Evolutionary conservation across 1,140 invertebrate genomes (phyloP), one percentile per base, ranked within the genome.

Genomic region (Macrotrachela quadricornifera): DNA sequence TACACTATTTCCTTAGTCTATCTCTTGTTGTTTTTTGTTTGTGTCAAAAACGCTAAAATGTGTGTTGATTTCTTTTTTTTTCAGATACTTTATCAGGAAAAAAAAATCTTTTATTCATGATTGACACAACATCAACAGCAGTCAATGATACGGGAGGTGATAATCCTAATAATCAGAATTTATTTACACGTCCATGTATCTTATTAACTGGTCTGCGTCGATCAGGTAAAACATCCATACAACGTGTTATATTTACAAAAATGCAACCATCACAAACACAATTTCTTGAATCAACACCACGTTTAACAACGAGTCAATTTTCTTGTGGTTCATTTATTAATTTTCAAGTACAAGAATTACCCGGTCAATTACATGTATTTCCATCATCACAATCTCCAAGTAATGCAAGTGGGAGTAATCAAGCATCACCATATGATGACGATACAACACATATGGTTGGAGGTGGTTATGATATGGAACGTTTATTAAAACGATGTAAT

Each of bases 181-280:
- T 8, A 30, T 4, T 30, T 4, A 30, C 2, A 42, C 41, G 41
- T 4, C 53, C 53, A 18, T 13, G 46, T 6, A 49, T 54, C 1
- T 17, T 54, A 4, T 46, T 54, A 16, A 54, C 48, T 46, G 53
- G 53, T 37, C 30, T 54, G 10, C 42, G 51, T 40, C 46, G 46
- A 44, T 95, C 90, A 69, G 94, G 94, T 54, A 99, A 99, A 72
- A 95, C 91, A n/a, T 97, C 92, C 2, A 99, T 99, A 64, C 86
- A 95, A 68, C 97, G 97, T 76, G 94, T 99, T 10, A 92, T 99
- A 13, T 99, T 99, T 72, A 91, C 97, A 64, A 97, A 99, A 75
- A 96, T 97, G 85, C 92, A 90, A 12, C 94, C 94, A 10, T 97
- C 96, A 73, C 92, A 99, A 73, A 99, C 94, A 6, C 72, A 99